These are phyloP conservation scores for Anagyrus pseudococci DNA, from an alignment of 2,888 invertebrate genomes.

Conservation along the genomic window DNA sequence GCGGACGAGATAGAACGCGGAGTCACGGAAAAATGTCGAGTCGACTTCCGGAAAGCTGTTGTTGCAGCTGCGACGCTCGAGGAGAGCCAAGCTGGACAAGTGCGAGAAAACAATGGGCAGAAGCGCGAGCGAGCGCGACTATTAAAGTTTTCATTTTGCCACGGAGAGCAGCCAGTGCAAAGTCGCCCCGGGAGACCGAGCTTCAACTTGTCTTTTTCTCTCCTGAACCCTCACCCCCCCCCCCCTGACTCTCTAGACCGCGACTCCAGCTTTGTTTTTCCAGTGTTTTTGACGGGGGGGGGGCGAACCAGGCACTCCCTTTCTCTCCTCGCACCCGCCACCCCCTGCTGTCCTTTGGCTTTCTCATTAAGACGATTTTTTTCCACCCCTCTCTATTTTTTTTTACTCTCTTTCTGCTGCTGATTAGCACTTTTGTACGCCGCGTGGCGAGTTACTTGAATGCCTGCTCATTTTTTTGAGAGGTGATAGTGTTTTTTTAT, in stretches of 20 bases:
- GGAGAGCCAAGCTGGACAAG: background rate
- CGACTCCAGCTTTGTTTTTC: background rate
- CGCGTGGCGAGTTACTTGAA: too few species aligned
- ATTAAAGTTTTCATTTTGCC: slow-evolving; percentile 36
- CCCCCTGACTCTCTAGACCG: background rate
- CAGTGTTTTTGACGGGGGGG: background rate
- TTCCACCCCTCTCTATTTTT: too few species aligned
- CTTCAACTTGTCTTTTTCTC: background rate
- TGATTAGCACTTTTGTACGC: too few species aligned
- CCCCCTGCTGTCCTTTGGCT: too few species aligned
- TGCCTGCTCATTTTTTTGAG: too few species aligned
- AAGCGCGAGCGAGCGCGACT: slow-evolving; percentile 16
- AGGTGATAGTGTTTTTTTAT: too few species aligned
- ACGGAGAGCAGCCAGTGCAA: slow-evolving; percentile 9
- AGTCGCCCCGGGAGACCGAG: background rate
- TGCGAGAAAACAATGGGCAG: slow-evolving; percentile 19
- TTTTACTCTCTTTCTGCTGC: too few species aligned
- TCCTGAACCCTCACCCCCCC: background rate
- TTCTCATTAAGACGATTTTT: background rate
- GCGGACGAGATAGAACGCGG: too few species aligned
- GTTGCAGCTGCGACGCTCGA: too few species aligned
- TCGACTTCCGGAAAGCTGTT: too few species aligned
- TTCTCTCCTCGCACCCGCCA: too few species aligned
- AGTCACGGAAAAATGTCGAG: too few species aligned
- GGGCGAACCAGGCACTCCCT: background rate